phyloP scores from a whole-genome alignment of 2,113 vertebrate genomes.

The Grammomys dolichurus region DNA sequence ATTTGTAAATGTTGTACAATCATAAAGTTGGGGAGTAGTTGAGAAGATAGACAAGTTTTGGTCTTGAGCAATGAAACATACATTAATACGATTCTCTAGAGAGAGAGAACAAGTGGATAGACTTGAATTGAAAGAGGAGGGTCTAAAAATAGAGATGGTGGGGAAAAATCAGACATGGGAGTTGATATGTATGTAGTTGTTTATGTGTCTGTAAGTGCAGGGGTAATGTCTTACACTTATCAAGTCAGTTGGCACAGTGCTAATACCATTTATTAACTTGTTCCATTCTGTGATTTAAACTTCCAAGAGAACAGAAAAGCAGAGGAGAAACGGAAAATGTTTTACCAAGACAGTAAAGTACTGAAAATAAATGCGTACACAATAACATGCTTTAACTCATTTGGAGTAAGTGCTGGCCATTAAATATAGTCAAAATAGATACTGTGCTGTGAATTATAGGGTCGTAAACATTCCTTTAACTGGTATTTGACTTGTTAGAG shows the following conservation, averaged over 20 bases:
- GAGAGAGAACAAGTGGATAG: background rate
- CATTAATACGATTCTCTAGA: background rate
- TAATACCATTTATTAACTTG: constrained; percentile 67
- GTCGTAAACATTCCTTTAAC: constrained; percentile 63
- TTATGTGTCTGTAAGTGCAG: background rate
- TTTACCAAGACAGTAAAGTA: constrained; percentile 65
- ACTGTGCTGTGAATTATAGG: constrained; percentile 61
- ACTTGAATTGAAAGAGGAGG: background rate
- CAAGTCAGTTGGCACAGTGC: background rate
- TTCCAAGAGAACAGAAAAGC: constrained; percentile 43
- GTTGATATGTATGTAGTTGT: background rate
- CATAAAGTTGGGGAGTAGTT: no score
- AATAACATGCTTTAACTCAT: constrained; percentile 77
- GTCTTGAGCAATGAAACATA: background rate
- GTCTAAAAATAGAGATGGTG: background rate
- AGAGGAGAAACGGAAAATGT: constrained; percentile 43
- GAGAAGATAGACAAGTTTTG: background rate
- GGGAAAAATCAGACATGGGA: background rate
- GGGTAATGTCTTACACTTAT: background rate
- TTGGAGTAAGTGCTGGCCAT: constrained; percentile 71
- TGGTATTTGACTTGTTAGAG: constrained; percentile 69
- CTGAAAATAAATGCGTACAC: constrained; percentile 74
- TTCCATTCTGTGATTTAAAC: constrained; percentile 66
- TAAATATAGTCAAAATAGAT: constrained; percentile 77
- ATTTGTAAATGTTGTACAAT: background rate